These are phyloP conservation scores for Macropis europaea DNA, from an alignment of 2,888 invertebrate species.

Conservation along the genomic window DNA sequence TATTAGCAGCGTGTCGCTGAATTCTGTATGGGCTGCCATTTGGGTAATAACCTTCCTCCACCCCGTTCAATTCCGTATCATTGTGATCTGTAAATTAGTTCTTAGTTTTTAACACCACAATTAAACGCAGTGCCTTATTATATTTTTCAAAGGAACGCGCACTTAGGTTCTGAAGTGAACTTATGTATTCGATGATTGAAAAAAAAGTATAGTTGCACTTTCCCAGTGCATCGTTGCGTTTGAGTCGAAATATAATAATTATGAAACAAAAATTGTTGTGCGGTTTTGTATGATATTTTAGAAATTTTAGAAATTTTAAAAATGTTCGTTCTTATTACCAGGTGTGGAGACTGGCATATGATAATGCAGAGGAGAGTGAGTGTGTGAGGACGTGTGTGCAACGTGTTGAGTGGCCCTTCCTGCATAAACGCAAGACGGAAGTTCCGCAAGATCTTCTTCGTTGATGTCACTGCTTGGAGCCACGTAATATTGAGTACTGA, in stretches of 20 bases:
- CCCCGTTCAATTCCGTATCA: slow-evolving; percentile 76
- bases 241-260: too few species aligned
- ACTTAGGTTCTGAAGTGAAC: too few species aligned
- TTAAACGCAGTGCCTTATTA: too few species aligned
- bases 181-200: too few species aligned
- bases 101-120: too few species aligned
- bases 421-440: slow-evolving; percentile 92
- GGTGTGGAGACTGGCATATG: slow-evolving; percentile 76
- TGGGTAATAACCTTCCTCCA: slow-evolving; percentile 83
- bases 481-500: slow-evolving; percentile 75
- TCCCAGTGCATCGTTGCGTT: too few species aligned
- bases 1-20: slow-evolving; percentile 96
- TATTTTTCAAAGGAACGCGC: too few species aligned
- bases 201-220: too few species aligned
- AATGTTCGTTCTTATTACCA: slow-evolving; percentile 62
- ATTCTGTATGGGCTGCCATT: slow-evolving; percentile 91
- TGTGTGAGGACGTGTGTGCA: slow-evolving; percentile 71
- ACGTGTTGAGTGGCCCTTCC: slow-evolving; percentile 81
- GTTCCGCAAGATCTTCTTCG: slow-evolving; percentile 85
- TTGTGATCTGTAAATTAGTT: slow-evolving; percentile 74
- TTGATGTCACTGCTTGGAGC: slow-evolving; percentile 80
- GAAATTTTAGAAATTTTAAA: not conserved
- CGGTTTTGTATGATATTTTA: too few species aligned
- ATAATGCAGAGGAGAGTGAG: slow-evolving; percentile 76
- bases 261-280: too few species aligned